Percentiles rank a stretch among this genome's conserved stretches.
Evolutionary conservation across 2,113 vertebrate genomes (phyloP).

Genomic region (Equus przewalskii): DNA sequence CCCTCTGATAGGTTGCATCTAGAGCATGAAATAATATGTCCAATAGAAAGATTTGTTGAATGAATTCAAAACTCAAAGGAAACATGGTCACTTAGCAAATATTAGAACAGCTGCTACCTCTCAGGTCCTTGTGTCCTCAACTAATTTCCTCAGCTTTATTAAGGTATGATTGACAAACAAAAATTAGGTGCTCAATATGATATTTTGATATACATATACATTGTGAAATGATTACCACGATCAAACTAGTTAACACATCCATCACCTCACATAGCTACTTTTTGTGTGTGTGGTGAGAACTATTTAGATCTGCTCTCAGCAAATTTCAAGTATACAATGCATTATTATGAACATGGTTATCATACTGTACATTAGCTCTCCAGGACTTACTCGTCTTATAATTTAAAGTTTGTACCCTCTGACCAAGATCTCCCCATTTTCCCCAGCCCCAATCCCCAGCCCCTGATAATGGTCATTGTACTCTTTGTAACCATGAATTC

Average conservation of each 20-base stretch:
- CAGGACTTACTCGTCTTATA: not conserved
- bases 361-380: not conserved
- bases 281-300: not conserved
- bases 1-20: not conserved
- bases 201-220: not conserved
- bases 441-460: not conserved
- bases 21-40: not conserved
- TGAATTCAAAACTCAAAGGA: not conserved
- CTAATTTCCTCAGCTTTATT: not conserved
- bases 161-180: not conserved
- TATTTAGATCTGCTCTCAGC: not conserved
- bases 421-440: not conserved
- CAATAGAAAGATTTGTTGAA: not conserved
- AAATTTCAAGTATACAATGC: not conserved
- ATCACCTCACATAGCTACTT: not conserved
- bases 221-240: not conserved
- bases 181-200: not conserved
- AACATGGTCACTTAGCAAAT: constrained; percentile 29
- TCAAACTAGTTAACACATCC: not conserved
- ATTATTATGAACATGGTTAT: not conserved
- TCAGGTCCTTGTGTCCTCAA: constrained; percentile 8
- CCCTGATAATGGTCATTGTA: not conserved
- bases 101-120: not conserved
- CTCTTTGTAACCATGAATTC: not conserved
- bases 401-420: not conserved